phyloP scores from a whole-genome alignment of 2,888 invertebrate species.

The Cheilosia vernalis region DNA sequence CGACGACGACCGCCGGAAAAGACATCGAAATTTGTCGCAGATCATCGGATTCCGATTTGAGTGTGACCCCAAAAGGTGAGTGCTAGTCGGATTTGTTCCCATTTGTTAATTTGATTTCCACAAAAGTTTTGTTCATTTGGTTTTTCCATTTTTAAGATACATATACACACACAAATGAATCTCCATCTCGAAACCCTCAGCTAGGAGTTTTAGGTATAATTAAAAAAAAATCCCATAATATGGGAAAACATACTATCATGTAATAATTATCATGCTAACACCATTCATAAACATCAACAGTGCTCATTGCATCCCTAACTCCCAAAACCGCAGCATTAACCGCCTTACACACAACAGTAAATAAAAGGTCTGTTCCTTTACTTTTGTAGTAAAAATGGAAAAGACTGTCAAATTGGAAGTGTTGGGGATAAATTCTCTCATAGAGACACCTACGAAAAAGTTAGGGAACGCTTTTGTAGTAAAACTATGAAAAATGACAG shows the following conservation, averaged over 20 bases:
- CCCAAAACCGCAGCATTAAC: not conserved
- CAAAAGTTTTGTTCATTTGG: slow-evolving; percentile 1
- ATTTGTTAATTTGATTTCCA: slow-evolving; percentile 8
- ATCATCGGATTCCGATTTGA: slow-evolving; percentile 96
- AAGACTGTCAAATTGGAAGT: no score
- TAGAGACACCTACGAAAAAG: no score
- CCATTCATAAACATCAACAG: not conserved
- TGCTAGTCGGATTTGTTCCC: slow-evolving; percentile 22
- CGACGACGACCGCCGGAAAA: slow-evolving; percentile 77
- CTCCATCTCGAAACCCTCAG: not conserved
- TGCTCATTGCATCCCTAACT: not conserved
- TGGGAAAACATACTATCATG: not conserved
- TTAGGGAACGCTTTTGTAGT: no score
- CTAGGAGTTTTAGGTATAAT: slow-evolving; percentile 20
- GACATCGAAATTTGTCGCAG: slow-evolving; percentile 87
- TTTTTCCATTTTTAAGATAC: slow-evolving; percentile 23
- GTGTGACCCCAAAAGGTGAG: slow-evolving; percentile 96
- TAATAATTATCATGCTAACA: not conserved
- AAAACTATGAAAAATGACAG: no score
- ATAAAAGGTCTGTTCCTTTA: no score
- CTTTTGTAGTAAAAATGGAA: no score
- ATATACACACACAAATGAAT: slow-evolving; percentile 63
- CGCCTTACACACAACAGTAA: no score
- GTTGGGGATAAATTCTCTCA: no score
- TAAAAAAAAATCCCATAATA: not conserved